Evolutionary conservation across 1,140 invertebrate genomes (phyloP).

Genomic region (Eciton burchellii): DNA sequence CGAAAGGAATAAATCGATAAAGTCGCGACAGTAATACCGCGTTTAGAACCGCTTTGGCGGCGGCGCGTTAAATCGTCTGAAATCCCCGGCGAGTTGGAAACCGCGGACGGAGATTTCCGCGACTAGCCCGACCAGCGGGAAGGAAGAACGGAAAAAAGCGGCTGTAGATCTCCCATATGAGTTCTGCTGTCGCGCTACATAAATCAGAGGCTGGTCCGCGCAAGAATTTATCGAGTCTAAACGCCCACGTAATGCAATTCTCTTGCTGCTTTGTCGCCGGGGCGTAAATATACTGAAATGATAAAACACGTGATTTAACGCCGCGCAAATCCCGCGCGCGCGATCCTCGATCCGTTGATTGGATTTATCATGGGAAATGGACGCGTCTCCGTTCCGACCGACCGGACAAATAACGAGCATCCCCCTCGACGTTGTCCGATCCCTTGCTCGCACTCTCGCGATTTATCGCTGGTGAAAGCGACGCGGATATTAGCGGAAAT

Average conservation of each 20-base stretch:
- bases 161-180: slow-evolving; percentile 55
- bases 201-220: slow-evolving; percentile 34
- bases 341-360: slow-evolving; percentile 39
- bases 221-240: slow-evolving; percentile 57
- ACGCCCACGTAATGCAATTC: slow-evolving; percentile 48
- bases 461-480: neutral
- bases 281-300: slow-evolving; percentile 41
- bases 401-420: neutral
- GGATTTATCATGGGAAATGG: slow-evolving; percentile 39
- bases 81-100: slow-evolving; percentile 42
- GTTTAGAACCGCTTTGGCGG: slow-evolving; percentile 30
- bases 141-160: slow-evolving; percentile 49
- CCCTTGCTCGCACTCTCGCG: neutral
- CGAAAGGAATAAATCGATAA: slow-evolving; percentile 12
- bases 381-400: neutral
- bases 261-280: slow-evolving; percentile 19
- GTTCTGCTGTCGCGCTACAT: slow-evolving; percentile 56
- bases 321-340: too few relatives aligned
- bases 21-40: neutral
- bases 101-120: slow-evolving; percentile 35
- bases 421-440: neutral
- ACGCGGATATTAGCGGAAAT: neutral
- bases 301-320: slow-evolving; percentile 29
- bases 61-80: slow-evolving; percentile 26
- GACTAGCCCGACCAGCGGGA: neutral